These are phyloP conservation scores for Electrona antarctica DNA, from an alignment of 2,113 vertebrate species.

Conservation along the genomic window DNA sequence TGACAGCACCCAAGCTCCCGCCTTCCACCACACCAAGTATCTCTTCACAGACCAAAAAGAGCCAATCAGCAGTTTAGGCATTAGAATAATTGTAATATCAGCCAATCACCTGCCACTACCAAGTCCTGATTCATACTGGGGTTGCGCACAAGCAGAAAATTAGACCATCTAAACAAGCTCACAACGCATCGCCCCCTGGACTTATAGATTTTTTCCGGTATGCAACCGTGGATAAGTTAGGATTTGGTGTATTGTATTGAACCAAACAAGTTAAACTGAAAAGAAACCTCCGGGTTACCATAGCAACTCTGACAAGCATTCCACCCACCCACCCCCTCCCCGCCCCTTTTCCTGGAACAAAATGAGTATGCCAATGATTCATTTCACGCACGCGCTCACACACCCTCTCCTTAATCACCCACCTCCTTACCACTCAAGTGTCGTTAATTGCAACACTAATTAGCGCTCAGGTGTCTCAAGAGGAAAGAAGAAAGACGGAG, in stretches of 20 bases:
- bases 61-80: neutral
- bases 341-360: neutral
- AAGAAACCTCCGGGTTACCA: conserved; percentile 48
- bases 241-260: conserved; percentile 9
- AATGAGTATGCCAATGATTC: neutral
- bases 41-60: conserved; percentile 35
- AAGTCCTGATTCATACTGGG: no score
- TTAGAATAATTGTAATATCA: neutral
- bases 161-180: neutral
- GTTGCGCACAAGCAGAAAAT: no score
- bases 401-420: conserved; percentile 52
- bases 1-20: conserved; percentile 17
- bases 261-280: neutral
- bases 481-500: conserved; percentile 30
- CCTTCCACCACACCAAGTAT: conserved; percentile 25
- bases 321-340: conserved; percentile 30
- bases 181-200: neutral
- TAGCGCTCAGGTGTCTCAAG: conserved; percentile 62
- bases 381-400: neutral
- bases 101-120: neutral
- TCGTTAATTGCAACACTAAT: conserved; percentile 63
- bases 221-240: neutral
- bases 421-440: conserved; percentile 44
- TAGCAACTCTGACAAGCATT: conserved; percentile 54
- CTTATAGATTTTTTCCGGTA: no score